Percentiles rank a stretch among this genome's conserved stretches.
phyloP scores from a whole-genome alignment of 53 echinoderm and acorn worm genomes.

The Arbacia lixula region DNA sequence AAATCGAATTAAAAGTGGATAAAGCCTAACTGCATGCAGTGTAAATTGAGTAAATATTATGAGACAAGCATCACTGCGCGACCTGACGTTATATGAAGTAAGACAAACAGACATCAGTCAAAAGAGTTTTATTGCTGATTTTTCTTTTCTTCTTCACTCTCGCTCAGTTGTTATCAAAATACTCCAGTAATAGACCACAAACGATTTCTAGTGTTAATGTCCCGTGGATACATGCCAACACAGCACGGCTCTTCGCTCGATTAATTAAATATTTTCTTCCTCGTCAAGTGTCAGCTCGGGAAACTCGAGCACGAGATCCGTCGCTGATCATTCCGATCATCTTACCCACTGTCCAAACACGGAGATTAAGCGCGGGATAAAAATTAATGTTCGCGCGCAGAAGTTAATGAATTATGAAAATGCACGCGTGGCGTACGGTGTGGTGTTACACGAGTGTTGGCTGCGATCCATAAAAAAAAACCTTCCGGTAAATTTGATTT shows the following conservation, averaged over 20 bases:
- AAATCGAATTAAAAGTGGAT: too few relatives aligned
- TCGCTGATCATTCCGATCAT: slow-evolving; percentile 22
- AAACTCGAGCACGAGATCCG: slow-evolving; percentile 18
- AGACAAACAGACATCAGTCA: too few relatives aligned
- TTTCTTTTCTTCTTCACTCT: too few relatives aligned
- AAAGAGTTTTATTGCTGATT: too few relatives aligned
- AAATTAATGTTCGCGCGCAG: slow-evolving; percentile 31
- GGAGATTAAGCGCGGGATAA: slow-evolving; percentile 3
- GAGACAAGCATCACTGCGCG: too few relatives aligned
- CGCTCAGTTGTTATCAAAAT: slow-evolving; percentile 27
- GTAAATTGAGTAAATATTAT: too few relatives aligned
- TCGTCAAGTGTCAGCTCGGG: slow-evolving; percentile 12
- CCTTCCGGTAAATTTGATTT: slow-evolving; percentile 49
- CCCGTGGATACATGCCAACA: slow-evolving; percentile 36
- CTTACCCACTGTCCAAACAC: slow-evolving; percentile 48
- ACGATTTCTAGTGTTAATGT: slow-evolving; percentile 48
- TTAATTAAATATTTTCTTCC: slow-evolving; percentile 58
- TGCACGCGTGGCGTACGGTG: slow-evolving; percentile 24
- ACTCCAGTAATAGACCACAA: slow-evolving; percentile 21
- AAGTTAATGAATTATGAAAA: slow-evolving; percentile 56
- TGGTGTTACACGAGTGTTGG: slow-evolving; percentile 28
- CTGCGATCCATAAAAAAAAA: slow-evolving; percentile 45
- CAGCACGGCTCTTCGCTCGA: background rate
- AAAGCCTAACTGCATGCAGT: too few relatives aligned
- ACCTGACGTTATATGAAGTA: too few relatives aligned